Percentiles rank a stretch among this genome's conserved stretches.
Evolutionary conservation across 2,888 invertebrate genomes (phyloP).

Genomic region (Cantharis rustica): DNA sequence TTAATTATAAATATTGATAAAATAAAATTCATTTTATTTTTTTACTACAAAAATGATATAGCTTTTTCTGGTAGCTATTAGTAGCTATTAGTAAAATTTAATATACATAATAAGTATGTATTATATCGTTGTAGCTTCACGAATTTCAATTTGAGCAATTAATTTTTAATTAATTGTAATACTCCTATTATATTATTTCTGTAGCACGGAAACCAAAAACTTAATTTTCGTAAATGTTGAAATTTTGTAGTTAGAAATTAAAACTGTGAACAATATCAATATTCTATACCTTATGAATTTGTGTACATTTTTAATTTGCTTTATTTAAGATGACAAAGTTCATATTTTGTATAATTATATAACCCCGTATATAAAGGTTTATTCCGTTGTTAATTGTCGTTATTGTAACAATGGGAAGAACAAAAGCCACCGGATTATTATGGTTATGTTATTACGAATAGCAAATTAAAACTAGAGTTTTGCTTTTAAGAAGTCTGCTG

Average conservation of each 20-base stretch:
- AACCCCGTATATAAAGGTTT: neutral
- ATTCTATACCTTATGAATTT: neutral
- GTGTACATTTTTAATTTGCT: neutral
- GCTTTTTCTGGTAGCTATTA: too few relatives aligned
- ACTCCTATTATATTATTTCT: too few relatives aligned
- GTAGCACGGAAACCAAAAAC: too few relatives aligned
- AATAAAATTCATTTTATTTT: too few relatives aligned
- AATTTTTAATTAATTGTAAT: too few relatives aligned
- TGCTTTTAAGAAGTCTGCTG: neutral
- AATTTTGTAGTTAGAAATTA: neutral
- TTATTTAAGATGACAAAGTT: neutral
- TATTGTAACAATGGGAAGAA: neutral
- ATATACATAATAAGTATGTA: too few relatives aligned
- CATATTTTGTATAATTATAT: neutral
- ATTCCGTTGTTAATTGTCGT: neutral
- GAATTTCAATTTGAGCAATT: too few relatives aligned
- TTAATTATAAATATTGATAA: too few relatives aligned
- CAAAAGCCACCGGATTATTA: neutral
- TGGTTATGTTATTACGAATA: neutral
- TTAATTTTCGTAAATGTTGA: too few relatives aligned
- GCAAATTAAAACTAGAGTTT: neutral
- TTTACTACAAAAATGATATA: too few relatives aligned
- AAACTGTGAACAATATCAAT: neutral
- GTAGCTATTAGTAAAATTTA: too few relatives aligned
- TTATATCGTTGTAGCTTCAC: too few relatives aligned